phyloP scores from a whole-genome alignment of 2,113 vertebrate species.

The Chaenocephalus aceratus region DNA sequence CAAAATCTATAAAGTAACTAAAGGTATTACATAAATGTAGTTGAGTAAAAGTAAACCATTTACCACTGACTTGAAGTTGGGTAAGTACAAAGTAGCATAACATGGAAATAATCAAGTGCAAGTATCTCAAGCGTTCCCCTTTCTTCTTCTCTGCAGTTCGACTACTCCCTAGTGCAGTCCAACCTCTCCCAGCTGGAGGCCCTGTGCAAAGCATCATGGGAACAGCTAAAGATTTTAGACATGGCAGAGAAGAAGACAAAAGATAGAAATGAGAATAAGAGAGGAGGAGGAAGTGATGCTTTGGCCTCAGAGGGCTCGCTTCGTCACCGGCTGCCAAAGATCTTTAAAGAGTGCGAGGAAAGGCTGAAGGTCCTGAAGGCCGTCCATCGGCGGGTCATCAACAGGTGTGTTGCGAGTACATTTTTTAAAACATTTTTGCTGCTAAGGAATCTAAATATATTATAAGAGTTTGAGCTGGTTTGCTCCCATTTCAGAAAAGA shows the following conservation, averaged over 20 bases:
- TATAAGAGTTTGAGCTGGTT: no score
- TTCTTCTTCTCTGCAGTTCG: constrained; percentile 65
- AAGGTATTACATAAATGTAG: no score
- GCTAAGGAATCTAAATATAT: no score
- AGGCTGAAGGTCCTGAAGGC: constrained; percentile 82
- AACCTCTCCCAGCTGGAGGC: constrained; percentile 76
- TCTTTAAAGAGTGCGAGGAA: constrained; percentile 82
- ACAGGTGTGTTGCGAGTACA: constrained; percentile 63
- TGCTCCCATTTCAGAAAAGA: no score
- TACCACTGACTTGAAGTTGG: no score
- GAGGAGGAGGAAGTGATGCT: constrained; percentile 28
- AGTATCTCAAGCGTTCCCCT: no score
- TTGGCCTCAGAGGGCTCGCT: constrained; percentile 38
- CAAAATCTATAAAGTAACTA: no score
- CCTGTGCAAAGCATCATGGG: constrained; percentile 82
- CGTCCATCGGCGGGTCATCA: constrained; percentile 83
- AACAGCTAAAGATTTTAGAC: constrained; percentile 79
- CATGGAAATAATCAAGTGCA: no score
- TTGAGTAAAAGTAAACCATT: no score
- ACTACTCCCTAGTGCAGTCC: constrained; percentile 78
- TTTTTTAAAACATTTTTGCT: no score
- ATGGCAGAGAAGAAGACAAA: constrained; percentile 65
- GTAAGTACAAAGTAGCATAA: no score
- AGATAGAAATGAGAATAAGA: constrained; percentile 53
- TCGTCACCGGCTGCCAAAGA: constrained; percentile 67